Percentiles rank a stretch among this genome's conserved stretches.
Conservation (phyloP, 2,113 vertebrate genomes). For the Macrotis lagotis region DNA sequence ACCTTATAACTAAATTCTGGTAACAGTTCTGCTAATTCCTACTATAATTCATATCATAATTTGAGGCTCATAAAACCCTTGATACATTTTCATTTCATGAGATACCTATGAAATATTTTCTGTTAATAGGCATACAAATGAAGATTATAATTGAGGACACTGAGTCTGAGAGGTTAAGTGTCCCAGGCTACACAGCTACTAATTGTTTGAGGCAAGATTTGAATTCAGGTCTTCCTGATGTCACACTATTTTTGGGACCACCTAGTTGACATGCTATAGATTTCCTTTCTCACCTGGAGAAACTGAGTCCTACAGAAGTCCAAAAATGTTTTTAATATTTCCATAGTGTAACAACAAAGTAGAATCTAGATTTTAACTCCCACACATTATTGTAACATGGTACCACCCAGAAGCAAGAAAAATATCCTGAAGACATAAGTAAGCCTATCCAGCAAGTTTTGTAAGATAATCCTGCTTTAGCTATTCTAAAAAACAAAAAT, state of each 20-base stretch:
- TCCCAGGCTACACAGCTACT: not conserved
- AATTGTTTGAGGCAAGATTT: not conserved
- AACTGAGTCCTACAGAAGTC: not conserved
- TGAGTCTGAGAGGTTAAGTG: not conserved
- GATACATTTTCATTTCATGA: not conserved
- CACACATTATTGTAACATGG: not conserved
- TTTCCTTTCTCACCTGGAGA: conserved; percentile 1
- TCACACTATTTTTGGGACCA: not conserved
- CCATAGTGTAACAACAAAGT: conserved; percentile 27
- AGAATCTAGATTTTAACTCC: not conserved
- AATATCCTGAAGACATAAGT: not conserved
- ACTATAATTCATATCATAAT: not conserved
- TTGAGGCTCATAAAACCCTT: not conserved
- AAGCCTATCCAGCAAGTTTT: not conserved
- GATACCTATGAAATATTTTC: not conserved
- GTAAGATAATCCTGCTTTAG: not conserved
- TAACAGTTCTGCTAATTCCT: not conserved
- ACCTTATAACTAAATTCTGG: not conserved
- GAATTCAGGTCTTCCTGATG: not conserved
- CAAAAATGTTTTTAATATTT: not conserved
- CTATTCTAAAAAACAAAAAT: not conserved
- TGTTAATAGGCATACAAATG: not conserved
- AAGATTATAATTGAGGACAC: not conserved
- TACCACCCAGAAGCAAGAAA: conserved; percentile 9
- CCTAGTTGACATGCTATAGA: not conserved